Base-by-base conservation (phyloP, 2,797 vertebrate species). In the Dicrostonyx torquatus region DNA sequence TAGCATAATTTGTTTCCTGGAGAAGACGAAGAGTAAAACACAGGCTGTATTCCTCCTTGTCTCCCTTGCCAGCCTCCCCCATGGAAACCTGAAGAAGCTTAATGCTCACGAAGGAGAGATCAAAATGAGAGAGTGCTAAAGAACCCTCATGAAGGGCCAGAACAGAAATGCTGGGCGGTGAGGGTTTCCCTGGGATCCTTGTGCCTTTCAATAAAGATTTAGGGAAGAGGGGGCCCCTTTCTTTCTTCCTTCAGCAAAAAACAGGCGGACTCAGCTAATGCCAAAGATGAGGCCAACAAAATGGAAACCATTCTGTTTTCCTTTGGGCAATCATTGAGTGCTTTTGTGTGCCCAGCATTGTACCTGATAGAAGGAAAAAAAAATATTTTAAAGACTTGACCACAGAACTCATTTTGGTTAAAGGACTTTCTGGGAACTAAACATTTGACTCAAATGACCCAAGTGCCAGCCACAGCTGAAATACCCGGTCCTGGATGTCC, bases 1-100 rank as follows among this genome's bases (percentile, higher is more conserved):
- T 97, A 93, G 96, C 96, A 92, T 96, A 97, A 97, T 96, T 96
- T 97, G 80, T 94, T 97, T 98, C 96, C 98, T 94, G 85, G 95
- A 97, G 96, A 94, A 94, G 95, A 97, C 70, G 64, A 93, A 96
- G 95, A 84, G 84, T 89, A 97, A 97, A 95, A 87, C 95, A 95
- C 95, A 94, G 96, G 87, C 79, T 97, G 85, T 94, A 88, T 88
- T 92, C 91, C 89, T 55, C 95, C 96, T 93, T 94, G 95, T 96
- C 89, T 97, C 85, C 95, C 93, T 96, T 96, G 93, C 83, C 72
- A 94, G 94, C 93, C 95, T 97, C 97, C 96, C 89, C 86, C 14
- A 79, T 91, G n/a, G 70, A 95, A 75, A 66, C 66, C 20, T 37
- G 90, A 87, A 92, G 72, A 90, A 73, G 53, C 73, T 87, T 84